Conservation (phyloP, 2,113 vertebrate species). For the Pogona vitticeps region DNA sequence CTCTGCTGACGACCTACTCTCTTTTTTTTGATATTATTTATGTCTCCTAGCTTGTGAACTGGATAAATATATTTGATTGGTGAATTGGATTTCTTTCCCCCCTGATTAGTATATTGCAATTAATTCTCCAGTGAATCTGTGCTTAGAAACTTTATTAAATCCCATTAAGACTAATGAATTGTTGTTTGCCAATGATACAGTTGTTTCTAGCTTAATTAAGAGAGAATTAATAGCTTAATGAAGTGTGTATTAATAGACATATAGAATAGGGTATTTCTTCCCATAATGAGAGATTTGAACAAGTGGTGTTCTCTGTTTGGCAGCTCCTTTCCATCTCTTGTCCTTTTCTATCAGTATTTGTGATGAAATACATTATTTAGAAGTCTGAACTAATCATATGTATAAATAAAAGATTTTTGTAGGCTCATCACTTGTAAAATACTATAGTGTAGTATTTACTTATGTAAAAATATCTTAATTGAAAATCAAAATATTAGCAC, state of each 20-base stretch:
- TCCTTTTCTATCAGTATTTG: background rate
- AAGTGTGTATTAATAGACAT: conserved; percentile 59
- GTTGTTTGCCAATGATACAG: conserved; percentile 69
- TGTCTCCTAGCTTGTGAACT: background rate
- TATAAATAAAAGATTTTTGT: conserved; percentile 16
- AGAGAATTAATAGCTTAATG: conserved; percentile 65
- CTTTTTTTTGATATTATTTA: background rate
- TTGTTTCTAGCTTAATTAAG: conserved; percentile 70
- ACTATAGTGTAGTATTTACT: conserved; percentile 16
- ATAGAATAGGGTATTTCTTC: conserved; percentile 35
- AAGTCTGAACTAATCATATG: no score
- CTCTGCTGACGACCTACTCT: background rate
- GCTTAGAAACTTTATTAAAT: conserved; percentile 67
- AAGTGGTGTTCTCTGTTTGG: conserved; percentile 25
- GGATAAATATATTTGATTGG: conserved; percentile 28
- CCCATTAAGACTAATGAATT: conserved; percentile 70
- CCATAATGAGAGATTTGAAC: conserved; percentile 19
- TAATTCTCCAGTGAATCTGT: conserved; percentile 69
- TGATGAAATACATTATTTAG: no score
- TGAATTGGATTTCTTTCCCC: conserved; percentile 15
- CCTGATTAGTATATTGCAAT: conserved; percentile 62
- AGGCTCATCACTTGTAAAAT: background rate
- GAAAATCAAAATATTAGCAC: conserved; percentile 6
- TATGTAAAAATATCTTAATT: background rate
- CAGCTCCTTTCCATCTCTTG: conserved; percentile 6